These are phyloP conservation scores for Synergus itoensis DNA, from an alignment of 2,888 invertebrate species.

Conservation along the genomic window DNA sequence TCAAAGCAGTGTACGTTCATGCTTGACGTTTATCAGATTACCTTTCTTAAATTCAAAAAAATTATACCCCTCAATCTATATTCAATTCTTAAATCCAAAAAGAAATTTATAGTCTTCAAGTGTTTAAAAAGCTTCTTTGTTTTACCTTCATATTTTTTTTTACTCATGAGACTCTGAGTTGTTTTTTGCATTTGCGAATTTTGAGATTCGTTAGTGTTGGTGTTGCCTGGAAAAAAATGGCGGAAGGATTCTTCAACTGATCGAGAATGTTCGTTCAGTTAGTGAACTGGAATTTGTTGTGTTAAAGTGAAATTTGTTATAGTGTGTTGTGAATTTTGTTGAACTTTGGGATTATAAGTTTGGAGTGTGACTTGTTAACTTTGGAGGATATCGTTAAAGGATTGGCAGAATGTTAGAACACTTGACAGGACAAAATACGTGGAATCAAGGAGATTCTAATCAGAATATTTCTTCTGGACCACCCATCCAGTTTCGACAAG, in stretches of 20 bases:
- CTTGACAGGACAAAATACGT: constrained; percentile 59
- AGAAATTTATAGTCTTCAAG: background rate
- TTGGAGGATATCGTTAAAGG: constrained; percentile 23
- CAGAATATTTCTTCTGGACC: constrained; percentile 61
- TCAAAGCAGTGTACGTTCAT: constrained; percentile 38
- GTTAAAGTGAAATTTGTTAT: constrained; percentile 8
- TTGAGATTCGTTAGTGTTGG: background rate
- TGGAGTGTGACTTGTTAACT: background rate
- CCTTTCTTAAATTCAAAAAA: constrained; percentile 8
- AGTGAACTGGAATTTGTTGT: constrained; percentile 37
- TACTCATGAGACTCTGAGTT: background rate
- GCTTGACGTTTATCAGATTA: constrained; percentile 29
- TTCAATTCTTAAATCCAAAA: background rate
- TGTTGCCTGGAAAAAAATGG: constrained; percentile 13
- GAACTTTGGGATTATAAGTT: background rate
- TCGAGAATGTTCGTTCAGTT: constrained; percentile 51
- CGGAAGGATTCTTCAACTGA: constrained; percentile 32
- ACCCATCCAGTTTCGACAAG: constrained; percentile 66
- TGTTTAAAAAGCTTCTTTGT: background rate
- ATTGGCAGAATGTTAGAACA: constrained; percentile 33
- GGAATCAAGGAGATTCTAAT: constrained; percentile 64
- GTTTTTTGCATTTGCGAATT: background rate
- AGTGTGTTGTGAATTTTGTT: constrained; percentile 17
- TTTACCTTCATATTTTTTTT: background rate
- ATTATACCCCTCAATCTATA: background rate